Evolutionary conservation across 2,113 vertebrate genomes (phyloP).

Genomic region (Corythoichthys haematopterus): DNA sequence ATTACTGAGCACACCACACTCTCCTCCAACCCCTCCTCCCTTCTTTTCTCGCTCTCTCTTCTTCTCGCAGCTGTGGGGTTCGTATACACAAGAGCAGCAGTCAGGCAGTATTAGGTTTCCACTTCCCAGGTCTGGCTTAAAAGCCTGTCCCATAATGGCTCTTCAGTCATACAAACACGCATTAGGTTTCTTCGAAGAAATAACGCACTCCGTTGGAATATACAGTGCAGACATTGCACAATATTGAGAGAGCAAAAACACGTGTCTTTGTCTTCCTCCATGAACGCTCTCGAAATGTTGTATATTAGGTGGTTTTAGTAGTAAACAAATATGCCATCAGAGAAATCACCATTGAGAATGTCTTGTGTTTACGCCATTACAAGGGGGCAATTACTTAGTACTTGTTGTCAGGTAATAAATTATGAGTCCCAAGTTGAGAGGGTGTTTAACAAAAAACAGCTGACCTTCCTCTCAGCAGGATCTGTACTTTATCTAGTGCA

Average conservation of each 20-base stretch:
- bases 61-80: constrained; percentile 66
- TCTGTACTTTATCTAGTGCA: not conserved
- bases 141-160: constrained; percentile 73
- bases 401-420: constrained; percentile 62
- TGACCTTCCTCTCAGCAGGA: constrained; percentile 17
- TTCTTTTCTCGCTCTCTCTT: constrained; percentile 22
- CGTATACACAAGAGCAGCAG: constrained; percentile 68
- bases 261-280: not conserved
- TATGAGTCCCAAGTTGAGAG: constrained; percentile 43
- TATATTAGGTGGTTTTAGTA: not conserved
- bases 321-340: constrained; percentile 27
- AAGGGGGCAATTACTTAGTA: constrained; percentile 56
- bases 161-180: constrained; percentile 70
- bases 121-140: constrained; percentile 72
- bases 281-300: constrained; percentile 5
- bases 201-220: constrained; percentile 41
- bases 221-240: constrained; percentile 19
- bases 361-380: constrained; percentile 27
- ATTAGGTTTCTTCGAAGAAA: constrained; percentile 53
- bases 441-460: constrained; percentile 47
- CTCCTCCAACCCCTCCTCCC: constrained; percentile 32
- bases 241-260: constrained; percentile 26
- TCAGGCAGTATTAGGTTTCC: constrained; percentile 71
- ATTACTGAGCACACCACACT: constrained; percentile 68
- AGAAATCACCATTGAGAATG: constrained; percentile 13